phyloP scores from a whole-genome alignment of 1,140 invertebrate species.

The Dufourea novaeangliae region DNA sequence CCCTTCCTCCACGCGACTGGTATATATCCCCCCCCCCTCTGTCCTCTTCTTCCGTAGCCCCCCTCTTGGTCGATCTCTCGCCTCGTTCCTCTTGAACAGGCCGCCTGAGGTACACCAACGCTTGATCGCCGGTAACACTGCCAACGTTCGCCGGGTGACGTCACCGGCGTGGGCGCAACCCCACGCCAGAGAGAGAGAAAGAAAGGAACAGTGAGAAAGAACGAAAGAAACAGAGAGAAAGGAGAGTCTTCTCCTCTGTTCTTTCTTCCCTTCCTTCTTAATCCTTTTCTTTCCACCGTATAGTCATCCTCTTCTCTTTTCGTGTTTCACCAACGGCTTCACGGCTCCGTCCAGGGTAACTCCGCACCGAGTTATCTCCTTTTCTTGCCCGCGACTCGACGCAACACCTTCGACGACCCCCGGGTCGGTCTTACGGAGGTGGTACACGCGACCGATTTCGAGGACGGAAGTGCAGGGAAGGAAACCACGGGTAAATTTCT shows the following conservation, averaged over 20 bases:
- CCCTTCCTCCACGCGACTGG: slow-evolving; percentile 55
- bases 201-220: not conserved
- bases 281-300: slow-evolving; percentile 4
- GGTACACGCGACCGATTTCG: not conserved
- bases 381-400: slow-evolving; percentile 11
- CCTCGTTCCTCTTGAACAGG: slow-evolving; percentile 22
- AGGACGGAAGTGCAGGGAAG: slow-evolving; percentile 7
- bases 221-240: no score
- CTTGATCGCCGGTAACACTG: slow-evolving; percentile 71
- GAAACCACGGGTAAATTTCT: slow-evolving; percentile 22
- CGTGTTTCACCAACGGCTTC: slow-evolving; percentile 26
- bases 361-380: slow-evolving; percentile 41
- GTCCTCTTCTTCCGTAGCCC: slow-evolving; percentile 20
- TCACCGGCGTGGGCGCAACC: slow-evolving; percentile 78
- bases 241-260: no score
- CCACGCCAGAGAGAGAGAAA: slow-evolving; percentile 65
- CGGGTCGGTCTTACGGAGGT: no score
- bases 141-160: slow-evolving; percentile 77
- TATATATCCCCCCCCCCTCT: slow-evolving; percentile 30
- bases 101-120: slow-evolving; percentile 63
- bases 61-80: slow-evolving; percentile 7
- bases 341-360: slow-evolving; percentile 47
- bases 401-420: no score
- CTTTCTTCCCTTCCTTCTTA: not conserved
- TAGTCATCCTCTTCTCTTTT: slow-evolving; percentile 35